phyloP scores from a whole-genome alignment of 92 coral and sea anemone species.

The Blastomussa wellsi region DNA sequence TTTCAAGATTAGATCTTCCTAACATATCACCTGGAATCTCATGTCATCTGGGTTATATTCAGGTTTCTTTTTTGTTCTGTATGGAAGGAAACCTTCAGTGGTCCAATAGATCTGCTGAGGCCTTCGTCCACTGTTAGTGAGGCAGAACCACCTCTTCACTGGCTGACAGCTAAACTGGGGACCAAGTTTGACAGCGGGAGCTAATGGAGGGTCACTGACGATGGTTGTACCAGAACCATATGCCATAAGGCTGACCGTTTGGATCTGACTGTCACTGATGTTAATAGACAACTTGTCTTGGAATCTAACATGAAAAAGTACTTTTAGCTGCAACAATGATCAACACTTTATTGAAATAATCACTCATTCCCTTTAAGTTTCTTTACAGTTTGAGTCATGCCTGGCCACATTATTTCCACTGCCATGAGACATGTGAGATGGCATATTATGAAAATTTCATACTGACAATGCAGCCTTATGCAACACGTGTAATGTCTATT shows the following conservation, averaged over 20 bases:
- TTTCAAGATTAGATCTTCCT: background rate
- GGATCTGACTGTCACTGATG: slow-evolving; percentile 87
- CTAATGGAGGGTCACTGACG: slow-evolving; percentile 92
- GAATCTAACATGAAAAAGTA: slow-evolving; percentile 52
- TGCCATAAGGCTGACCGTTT: slow-evolving; percentile 84
- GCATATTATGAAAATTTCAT: too few relatives aligned
- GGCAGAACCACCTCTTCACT: slow-evolving; percentile 68
- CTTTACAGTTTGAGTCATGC: background rate
- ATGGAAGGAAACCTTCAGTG: slow-evolving; percentile 89
- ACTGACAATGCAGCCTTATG: background rate
- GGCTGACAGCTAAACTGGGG: slow-evolving; percentile 98
- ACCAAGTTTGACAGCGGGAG: slow-evolving; percentile 86
- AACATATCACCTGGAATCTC: slow-evolving; percentile 73
- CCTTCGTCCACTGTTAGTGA: slow-evolving; percentile 89
- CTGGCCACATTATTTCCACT: background rate
- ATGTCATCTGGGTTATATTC: slow-evolving; percentile 89
- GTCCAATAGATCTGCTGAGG: slow-evolving; percentile 99
- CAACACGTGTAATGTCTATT: background rate
- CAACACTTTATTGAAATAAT: background rate
- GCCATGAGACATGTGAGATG: too few relatives aligned
- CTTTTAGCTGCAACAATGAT: background rate
- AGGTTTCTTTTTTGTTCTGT: slow-evolving; percentile 82
- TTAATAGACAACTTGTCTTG: slow-evolving; percentile 91
- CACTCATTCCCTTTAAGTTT: background rate
- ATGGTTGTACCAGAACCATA: slow-evolving; percentile 95